phyloP scores from a whole-genome alignment of 2,797 vertebrate genomes.

The Cossypha caffra region DNA sequence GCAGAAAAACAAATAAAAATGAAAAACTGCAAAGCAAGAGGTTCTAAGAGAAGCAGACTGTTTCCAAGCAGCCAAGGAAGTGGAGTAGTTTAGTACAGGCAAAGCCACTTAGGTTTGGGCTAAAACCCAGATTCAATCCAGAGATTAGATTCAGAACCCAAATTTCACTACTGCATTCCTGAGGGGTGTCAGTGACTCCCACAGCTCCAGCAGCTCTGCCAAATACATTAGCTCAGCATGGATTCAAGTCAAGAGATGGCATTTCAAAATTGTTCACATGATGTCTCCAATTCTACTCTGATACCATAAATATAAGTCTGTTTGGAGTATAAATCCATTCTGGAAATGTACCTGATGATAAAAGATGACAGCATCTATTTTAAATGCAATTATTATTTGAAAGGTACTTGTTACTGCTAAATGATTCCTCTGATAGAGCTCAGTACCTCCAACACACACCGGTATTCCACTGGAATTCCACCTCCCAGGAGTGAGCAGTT shows the following conservation, averaged over 20 bases:
- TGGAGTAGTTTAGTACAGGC: background rate
- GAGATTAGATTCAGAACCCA: background rate
- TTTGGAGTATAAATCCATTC: background rate
- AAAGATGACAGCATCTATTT: conserved; percentile 43
- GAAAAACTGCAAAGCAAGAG: background rate
- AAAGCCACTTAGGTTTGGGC: background rate
- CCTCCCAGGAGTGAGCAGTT: background rate
- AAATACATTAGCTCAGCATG: background rate
- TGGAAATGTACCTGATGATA: conserved; percentile 6
- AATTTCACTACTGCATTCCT: background rate
- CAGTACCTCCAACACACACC: background rate
- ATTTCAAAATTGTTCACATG: background rate
- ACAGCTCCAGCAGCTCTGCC: background rate
- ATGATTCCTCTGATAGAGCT: background rate
- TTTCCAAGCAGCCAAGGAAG: background rate
- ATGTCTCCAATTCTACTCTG: background rate
- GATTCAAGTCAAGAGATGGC: background rate
- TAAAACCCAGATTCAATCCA: background rate
- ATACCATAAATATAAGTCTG: background rate
- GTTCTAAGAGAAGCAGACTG: background rate
- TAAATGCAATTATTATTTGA: conserved; percentile 42
- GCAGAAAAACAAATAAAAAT: background rate
- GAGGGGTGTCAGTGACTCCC: background rate
- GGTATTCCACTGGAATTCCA: background rate
- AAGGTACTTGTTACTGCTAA: conserved; percentile 52